Percentiles rank a stretch among this genome's conserved stretches.
Conservation (phyloP, 2,113 vertebrate species). For the Athene cunicularia region DNA sequence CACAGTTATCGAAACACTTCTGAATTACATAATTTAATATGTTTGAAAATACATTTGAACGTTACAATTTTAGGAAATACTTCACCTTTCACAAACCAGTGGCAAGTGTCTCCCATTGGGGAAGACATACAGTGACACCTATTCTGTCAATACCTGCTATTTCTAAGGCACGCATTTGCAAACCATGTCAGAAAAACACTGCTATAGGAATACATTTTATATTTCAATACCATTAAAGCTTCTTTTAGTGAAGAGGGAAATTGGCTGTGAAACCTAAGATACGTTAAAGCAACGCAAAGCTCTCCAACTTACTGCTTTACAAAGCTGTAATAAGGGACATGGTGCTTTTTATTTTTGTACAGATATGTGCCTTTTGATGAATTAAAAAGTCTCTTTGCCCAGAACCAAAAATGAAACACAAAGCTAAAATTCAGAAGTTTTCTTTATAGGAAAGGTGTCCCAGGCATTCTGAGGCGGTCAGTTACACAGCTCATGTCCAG, state of each 20-base stretch:
- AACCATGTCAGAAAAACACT: not conserved
- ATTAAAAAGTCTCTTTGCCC: not conserved
- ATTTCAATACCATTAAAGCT: not conserved
- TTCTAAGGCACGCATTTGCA: not conserved
- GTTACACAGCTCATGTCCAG: not conserved
- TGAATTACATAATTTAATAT: slow-evolving; percentile 1
- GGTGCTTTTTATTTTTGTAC: not conserved
- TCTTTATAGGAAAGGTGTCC: not conserved
- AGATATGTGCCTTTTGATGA: not conserved
- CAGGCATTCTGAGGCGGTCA: not conserved
- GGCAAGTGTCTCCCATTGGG: not conserved
- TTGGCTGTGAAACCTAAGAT: not conserved
- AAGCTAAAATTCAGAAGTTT: not conserved
- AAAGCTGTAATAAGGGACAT: not conserved
- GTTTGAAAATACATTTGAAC: slow-evolving; percentile 40
- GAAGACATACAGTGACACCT: not conserved
- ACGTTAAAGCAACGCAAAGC: not conserved
- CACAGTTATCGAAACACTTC: not conserved
- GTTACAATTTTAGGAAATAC: not conserved
- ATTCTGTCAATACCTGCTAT: not conserved
- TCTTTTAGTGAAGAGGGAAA: not conserved
- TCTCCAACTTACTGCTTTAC: not conserved
- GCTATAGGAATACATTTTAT: not conserved
- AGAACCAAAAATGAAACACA: not conserved
- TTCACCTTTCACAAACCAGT: not conserved